Base-by-base conservation (phyloP, 53 echinoderm and acorn worm genomes). In the Echinometra lucunter region DNA sequence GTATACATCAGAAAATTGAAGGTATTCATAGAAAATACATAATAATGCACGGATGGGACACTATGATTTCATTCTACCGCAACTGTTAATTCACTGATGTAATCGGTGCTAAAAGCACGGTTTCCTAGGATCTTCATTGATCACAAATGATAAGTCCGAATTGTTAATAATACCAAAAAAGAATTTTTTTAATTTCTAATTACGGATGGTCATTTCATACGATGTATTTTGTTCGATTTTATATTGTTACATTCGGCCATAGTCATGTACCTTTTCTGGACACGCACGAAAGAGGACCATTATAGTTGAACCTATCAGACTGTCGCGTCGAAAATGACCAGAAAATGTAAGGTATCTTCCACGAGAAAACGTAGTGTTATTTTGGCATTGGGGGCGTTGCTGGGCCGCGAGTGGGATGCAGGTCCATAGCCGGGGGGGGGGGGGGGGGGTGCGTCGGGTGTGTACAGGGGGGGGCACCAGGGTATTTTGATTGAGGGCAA, bases 201-300 rank as follows among this genome's bases (percentile, higher is more conserved):
- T n/a, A 13, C 9, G 85, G 85, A 85, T 85, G 45, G 85, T 49
- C 47, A 13, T 47, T n/a, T 11, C 4, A 28, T 85, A 25, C 3
- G 4, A 2, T 89, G 19, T 58, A 89, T 47, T 89, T 58, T 58
- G 37, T 45, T 89, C 17, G 89, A 69, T 66, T 91, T 90, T 45
- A 30, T 23, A 45, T 27, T 9, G 25, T 18, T 11, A 35, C 18
- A n/a, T 69, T 69, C 1, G 60, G 60, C 21, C 30, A 91, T 13
- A 44, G 25, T 70, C 42, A 1, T 19, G 69, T 91, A 91, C 91
- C 91, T 91, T 32, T 28, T 91, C 30, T 40, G 32, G 69, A 66
- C 91, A 91, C 91, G 91, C 91, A 91, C 66, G 66, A 69, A 91
- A 91, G 60, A 63, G 63, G 91, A 42, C 32, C 69, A 18, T 4